Evolutionary conservation across 2,797 vertebrate species (phyloP).

Genomic region (Phataginus tricuspis): DNA sequence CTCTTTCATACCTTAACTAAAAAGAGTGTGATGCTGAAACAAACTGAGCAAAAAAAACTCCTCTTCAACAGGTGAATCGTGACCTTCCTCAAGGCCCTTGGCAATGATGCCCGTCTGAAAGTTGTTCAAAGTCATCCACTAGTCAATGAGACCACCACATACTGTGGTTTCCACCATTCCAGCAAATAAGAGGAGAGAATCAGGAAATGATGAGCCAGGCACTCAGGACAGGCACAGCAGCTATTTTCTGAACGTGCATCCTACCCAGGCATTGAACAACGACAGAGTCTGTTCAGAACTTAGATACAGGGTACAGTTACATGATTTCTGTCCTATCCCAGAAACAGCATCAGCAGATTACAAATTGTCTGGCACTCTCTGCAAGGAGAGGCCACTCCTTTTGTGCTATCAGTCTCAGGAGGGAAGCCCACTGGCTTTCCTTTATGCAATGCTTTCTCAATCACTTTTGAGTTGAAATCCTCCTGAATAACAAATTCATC

Average conservation of each 20-base stretch:
- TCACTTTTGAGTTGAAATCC: background rate
- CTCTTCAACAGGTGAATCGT: background rate
- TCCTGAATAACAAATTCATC: constrained; percentile 13
- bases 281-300: background rate
- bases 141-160: background rate
- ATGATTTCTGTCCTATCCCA: background rate
- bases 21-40: background rate
- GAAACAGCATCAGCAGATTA: background rate
- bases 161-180: background rate
- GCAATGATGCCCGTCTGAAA: background rate
- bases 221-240: background rate
- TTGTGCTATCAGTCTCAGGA: background rate
- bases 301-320: background rate
- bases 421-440: background rate
- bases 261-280: background rate
- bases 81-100: background rate
- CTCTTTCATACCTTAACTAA: constrained; percentile 10
- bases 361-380: background rate
- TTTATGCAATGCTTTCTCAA: background rate
- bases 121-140: background rate
- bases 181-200: background rate
- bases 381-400: background rate
- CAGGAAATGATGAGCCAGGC: background rate
- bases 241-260: background rate
- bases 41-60: background rate